phyloP scores from a whole-genome alignment of 2,797 vertebrate species.

The Cyprinella venusta region DNA sequence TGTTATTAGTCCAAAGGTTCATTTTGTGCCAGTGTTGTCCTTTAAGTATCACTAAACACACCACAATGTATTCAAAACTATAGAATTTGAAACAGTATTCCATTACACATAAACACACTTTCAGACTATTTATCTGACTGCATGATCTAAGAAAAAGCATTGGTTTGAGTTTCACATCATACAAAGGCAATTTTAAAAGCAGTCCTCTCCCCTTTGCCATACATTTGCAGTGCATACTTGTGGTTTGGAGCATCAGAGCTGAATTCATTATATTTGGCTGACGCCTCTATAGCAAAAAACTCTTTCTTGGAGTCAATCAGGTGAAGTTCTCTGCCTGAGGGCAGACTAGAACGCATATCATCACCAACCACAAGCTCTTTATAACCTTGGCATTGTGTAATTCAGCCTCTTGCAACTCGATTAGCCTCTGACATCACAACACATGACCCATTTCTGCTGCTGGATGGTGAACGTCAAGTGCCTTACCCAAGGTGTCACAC shows the following conservation, averaged over 20 bases:
- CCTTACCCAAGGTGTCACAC: constrained; percentile 93
- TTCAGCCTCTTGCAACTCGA: neutral
- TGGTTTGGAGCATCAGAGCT: constrained; percentile 53
- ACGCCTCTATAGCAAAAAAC: constrained; percentile 25
- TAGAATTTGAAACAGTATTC: neutral
- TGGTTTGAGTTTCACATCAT: constrained; percentile 44
- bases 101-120: constrained; percentile 1
- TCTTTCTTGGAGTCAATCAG: constrained; percentile 28
- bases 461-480: neutral
- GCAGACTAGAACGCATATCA: constrained; percentile 19
- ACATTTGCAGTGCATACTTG: constrained; percentile 56
- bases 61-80: neutral
- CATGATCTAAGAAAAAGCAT: constrained; percentile 1
- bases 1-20: too few relatives aligned
- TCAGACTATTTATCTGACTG: neutral
- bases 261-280: constrained; percentile 53
- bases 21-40: too few relatives aligned
- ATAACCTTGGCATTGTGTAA: neutral
- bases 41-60: neutral
- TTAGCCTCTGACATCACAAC: constrained; percentile 8
- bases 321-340: constrained; percentile 30
- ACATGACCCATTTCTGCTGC: constrained; percentile 13
- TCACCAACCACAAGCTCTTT: constrained; percentile 25
- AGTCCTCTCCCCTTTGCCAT: constrained; percentile 20
- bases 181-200: constrained; percentile 32